Evolutionary conservation across 2,113 vertebrate genomes (phyloP).

Genomic region (Prionailurus bengalensis): DNA sequence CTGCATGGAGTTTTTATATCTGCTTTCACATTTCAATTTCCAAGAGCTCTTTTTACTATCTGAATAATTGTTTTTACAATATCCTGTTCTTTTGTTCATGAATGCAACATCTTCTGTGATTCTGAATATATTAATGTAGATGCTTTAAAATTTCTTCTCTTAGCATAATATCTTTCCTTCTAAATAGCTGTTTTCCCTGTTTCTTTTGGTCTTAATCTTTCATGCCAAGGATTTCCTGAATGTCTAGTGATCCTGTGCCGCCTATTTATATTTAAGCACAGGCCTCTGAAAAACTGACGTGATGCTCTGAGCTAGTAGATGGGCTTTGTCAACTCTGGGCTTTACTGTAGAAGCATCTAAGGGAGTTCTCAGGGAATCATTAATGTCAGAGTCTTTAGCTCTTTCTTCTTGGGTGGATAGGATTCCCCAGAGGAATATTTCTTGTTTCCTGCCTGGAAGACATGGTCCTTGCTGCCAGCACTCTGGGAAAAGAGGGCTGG

Average conservation of each 20-base stretch:
- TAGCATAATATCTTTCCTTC: not conserved
- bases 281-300: not conserved
- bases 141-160: not conserved
- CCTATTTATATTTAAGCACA: not conserved
- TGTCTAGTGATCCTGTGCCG: not conserved
- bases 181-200: not conserved
- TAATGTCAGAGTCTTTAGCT: not conserved
- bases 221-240: not conserved
- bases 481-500: not conserved
- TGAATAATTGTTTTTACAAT: not conserved
- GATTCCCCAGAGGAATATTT: not conserved
- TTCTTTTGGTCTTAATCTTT: constrained; percentile 1
- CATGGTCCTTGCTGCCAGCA: not conserved
- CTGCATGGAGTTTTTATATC: not conserved
- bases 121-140: not conserved
- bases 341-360: not conserved
- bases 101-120: not conserved
- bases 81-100: not conserved
- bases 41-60: not conserved
- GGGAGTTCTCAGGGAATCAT: not conserved
- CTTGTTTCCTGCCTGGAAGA: not conserved
- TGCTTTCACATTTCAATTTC: not conserved
- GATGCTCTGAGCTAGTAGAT: not conserved
- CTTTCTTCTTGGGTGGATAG: not conserved
- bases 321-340: not conserved